Base-by-base conservation (phyloP, 2,888 invertebrate species). In the Melanchra persicariae region DNA sequence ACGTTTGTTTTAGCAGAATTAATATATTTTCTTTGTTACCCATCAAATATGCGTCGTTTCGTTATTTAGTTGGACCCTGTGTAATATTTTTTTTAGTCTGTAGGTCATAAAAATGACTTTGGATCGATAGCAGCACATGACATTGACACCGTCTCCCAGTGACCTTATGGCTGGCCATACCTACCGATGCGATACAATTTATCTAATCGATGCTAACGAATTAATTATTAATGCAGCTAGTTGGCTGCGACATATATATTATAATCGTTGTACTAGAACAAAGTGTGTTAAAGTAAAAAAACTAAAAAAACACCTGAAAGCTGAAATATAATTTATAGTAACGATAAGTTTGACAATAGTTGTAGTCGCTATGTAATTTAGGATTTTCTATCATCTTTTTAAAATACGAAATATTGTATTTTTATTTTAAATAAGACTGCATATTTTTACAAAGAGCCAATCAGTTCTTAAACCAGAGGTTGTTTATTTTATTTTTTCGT, bases 141-240 rank as follows among this genome's bases (percentile, higher is more conserved):
- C 65, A 82, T 71, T 66, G 79, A 60, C 62, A 73, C 54, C 51
- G 45, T 62, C 45, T 55, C 79, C 57, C 26, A 58, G 30, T 51
- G 61, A 22, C 64, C 47, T 60, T 63, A 59, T 2, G 40, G 55
- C 30, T 49, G 34, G 12, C 24, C 12, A 49, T 77, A 59, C 52
- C 30, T 47, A 77, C 24, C n/a, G 19, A 40, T 30, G 47, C 47
- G 58, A 43, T 70, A 54, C 47, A 19, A 54, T 30, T 52, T 79
- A 51, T 72, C 45, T 52, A 52, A 57, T 78, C 74, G 57, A 74
- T 78, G 17, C 8, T 24, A 60, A 26, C 12, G 19, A 45, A 49
- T 60, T 43, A 57, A 19, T 55, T 34, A 67, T 68, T 22, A 22
- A 68, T 68, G 26, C 49, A 67, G 34, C 15, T 22, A 26, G 2